These are phyloP conservation scores for Echinometra lucunter DNA, from an alignment of 53 echinoderm and acorn worm genomes.

Conservation along the genomic window DNA sequence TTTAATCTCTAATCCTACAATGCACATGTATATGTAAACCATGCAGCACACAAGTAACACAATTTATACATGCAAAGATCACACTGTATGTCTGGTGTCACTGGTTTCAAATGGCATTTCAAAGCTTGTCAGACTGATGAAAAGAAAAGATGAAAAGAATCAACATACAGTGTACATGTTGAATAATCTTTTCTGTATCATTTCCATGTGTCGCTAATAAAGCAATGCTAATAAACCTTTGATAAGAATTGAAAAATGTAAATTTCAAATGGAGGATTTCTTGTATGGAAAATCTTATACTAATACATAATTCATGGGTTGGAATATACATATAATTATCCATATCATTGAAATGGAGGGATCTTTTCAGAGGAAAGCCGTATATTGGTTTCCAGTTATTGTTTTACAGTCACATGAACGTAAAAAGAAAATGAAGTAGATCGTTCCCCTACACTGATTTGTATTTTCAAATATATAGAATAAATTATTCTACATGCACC, in stretches of 20 bases:
- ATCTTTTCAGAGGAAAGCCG: not conserved
- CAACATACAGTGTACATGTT: not conserved
- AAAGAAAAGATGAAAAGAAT: not conserved
- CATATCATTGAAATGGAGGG: not conserved
- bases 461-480: not conserved
- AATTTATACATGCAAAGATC: conserved; percentile 57
- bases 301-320: not conserved
- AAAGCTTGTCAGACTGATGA: not conserved
- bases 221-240: not conserved
- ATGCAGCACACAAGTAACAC: conserved; percentile 40
- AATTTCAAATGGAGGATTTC: too few relatives aligned
- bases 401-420: not conserved
- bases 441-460: not conserved
- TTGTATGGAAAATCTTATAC: not conserved
- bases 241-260: too few relatives aligned
- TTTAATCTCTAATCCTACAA: not conserved
- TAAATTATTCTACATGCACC: not conserved
- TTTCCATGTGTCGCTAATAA: not conserved
- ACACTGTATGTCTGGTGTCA: not conserved
- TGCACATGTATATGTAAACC: not conserved
- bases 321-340: not conserved
- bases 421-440: not conserved
- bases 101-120: conserved; percentile 8
- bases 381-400: not conserved
- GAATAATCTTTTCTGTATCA: not conserved